These are phyloP conservation scores for Heliconius aoede DNA, from an alignment of 2,888 invertebrate species.

Conservation along the genomic window DNA sequence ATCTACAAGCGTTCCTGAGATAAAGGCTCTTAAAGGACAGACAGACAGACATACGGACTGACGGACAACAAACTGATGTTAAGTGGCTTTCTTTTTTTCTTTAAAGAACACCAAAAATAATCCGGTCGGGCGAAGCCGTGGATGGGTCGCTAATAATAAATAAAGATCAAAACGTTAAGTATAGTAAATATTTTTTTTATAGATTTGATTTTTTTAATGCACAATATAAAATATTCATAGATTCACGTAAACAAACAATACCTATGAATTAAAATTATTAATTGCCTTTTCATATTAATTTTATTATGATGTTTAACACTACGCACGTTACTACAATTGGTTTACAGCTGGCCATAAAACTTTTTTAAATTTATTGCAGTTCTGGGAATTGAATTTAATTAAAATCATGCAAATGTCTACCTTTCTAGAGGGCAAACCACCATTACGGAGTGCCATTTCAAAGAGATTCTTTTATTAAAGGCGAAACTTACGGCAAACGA, in stretches of 20 bases:
- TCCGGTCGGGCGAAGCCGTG: no score
- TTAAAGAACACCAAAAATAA: no score
- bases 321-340: constrained; percentile 40
- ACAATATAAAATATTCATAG: no score
- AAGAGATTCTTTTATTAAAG: constrained; percentile 44
- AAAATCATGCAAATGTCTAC: constrained; percentile 65
- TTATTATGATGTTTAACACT: constrained; percentile 24
- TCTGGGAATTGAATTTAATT: constrained; percentile 60
- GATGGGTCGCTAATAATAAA: no score
- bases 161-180: no score
- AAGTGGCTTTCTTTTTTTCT: no score
- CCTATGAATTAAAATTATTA: background rate
- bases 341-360: constrained; percentile 43
- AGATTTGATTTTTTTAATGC: no score
- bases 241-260: background rate
- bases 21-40: no score
- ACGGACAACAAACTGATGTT: no score
- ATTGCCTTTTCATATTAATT: constrained; percentile 11
- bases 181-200: no score
- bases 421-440: constrained; percentile 49
- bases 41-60: no score
- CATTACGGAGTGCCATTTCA: constrained; percentile 46
- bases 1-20: no score
- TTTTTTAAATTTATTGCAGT: constrained; percentile 44
- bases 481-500: constrained; percentile 37